These are phyloP conservation scores for Sarcophaga rosellei DNA, from an alignment of 2,888 invertebrate species.

Conservation along the genomic window DNA sequence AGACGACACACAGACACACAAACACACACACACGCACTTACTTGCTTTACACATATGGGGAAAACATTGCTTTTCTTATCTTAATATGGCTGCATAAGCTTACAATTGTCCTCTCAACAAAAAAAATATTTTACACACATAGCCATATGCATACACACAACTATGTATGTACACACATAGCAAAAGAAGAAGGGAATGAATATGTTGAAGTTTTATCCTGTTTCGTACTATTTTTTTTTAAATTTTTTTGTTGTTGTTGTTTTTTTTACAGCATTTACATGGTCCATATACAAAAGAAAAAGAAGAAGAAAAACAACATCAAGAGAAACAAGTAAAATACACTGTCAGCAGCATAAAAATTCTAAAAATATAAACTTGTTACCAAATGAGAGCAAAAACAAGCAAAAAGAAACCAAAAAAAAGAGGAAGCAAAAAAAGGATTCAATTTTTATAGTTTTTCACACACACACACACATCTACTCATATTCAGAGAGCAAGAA, in stretches of 20 bases:
- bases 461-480: neutral
- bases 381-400: neutral
- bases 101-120: neutral
- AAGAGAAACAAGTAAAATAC: neutral
- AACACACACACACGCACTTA: neutral
- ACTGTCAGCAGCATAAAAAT: neutral
- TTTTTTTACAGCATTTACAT: too few species aligned
- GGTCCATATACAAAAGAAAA: neutral
- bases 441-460: neutral
- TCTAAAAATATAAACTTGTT: neutral
- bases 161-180: neutral
- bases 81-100: conserved; percentile 13
- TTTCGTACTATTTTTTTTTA: too few species aligned
- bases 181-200: neutral
- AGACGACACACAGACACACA: neutral
- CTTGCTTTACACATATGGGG: neutral
- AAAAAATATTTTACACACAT: neutral
- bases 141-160: neutral
- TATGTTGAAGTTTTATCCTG: neutral
- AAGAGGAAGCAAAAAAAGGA: neutral
- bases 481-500: neutral
- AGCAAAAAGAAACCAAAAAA: neutral
- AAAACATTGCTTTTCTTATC: neutral
- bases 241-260: too few species aligned
- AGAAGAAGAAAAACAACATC: neutral